phyloP scores from a whole-genome alignment of 2,797 vertebrate genomes.

The Apodemus agrarius region DNA sequence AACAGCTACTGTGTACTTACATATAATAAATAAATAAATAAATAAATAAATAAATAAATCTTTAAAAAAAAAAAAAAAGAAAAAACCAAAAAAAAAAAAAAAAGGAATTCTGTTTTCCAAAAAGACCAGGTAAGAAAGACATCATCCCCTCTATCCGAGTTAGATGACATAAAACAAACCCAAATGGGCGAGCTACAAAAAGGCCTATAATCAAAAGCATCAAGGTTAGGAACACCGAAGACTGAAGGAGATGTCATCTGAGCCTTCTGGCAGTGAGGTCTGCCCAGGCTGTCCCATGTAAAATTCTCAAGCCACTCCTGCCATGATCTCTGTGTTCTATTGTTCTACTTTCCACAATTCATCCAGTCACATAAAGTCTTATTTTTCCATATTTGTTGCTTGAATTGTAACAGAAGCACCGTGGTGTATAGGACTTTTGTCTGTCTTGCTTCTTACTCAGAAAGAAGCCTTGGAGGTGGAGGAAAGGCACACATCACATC shows the following conservation, averaged over 20 bases:
- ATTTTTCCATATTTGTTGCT: background rate
- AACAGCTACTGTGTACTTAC: too few relatives aligned
- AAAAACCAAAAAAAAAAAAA: too few relatives aligned
- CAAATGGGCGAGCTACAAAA: background rate
- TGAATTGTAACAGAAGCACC: background rate
- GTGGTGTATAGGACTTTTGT: background rate
- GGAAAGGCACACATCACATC: background rate
- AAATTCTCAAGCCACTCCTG: background rate
- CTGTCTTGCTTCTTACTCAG: background rate
- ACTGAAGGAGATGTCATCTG: background rate
- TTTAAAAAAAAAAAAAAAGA: too few relatives aligned
- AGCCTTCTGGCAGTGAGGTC: background rate
- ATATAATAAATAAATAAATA: too few relatives aligned
- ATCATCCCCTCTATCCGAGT: background rate
- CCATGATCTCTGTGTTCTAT: background rate
- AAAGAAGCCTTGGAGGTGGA: slow-evolving; percentile 20
- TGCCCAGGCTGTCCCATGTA: background rate
- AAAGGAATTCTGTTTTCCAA: too few relatives aligned
- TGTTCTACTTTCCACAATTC: background rate
- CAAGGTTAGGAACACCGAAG: slow-evolving; percentile 16
- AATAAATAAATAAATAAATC: too few relatives aligned
- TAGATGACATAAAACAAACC: background rate
- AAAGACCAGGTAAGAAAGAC: background rate
- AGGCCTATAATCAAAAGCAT: slow-evolving; percentile 31
- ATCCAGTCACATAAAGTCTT: background rate